Conservation (phyloP, 1,140 invertebrate species). For the Ladona fulva region DNA sequence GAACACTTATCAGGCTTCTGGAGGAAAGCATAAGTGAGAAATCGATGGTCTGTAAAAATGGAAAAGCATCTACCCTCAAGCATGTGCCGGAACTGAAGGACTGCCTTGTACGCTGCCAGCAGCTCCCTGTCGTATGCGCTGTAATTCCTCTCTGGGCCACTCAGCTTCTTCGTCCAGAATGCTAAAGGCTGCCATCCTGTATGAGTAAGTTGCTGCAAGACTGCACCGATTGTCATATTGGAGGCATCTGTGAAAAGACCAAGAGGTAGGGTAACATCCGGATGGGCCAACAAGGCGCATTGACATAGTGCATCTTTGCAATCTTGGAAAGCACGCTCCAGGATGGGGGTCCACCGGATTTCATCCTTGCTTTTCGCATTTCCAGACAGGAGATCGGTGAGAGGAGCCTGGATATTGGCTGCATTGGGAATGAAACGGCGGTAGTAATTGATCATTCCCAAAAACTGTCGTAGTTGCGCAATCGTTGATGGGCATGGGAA, state of each 20-base stretch:
- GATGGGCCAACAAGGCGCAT: slow-evolving; percentile 17
- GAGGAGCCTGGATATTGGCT: slow-evolving; percentile 25
- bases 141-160: slow-evolving; percentile 24
- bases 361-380: slow-evolving; percentile 24
- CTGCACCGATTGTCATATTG: slow-evolving; percentile 30
- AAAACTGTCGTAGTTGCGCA: slow-evolving; percentile 28
- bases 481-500: slow-evolving; percentile 26
- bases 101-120: too few relatives aligned
- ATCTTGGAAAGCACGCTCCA: background rate
- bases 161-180: slow-evolving; percentile 20
- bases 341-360: slow-evolving; percentile 25
- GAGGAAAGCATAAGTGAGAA: too few relatives aligned
- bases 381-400: slow-evolving; percentile 23
- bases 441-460: slow-evolving; percentile 33
- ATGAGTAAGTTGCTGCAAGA: slow-evolving; percentile 30
- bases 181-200: slow-evolving; percentile 20
- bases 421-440: slow-evolving; percentile 27
- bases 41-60: slow-evolving; percentile 34
- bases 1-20: slow-evolving; percentile 23
- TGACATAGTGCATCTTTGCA: background rate
- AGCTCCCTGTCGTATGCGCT: slow-evolving; percentile 32
- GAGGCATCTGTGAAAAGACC: slow-evolving; percentile 33
- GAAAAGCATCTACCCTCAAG: slow-evolving; percentile 29
- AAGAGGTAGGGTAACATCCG: background rate
- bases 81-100: slow-evolving; percentile 28